Conservation (phyloP, 53 echinoderm and acorn worm genomes). For the Mesocentrotus franciscanus region DNA sequence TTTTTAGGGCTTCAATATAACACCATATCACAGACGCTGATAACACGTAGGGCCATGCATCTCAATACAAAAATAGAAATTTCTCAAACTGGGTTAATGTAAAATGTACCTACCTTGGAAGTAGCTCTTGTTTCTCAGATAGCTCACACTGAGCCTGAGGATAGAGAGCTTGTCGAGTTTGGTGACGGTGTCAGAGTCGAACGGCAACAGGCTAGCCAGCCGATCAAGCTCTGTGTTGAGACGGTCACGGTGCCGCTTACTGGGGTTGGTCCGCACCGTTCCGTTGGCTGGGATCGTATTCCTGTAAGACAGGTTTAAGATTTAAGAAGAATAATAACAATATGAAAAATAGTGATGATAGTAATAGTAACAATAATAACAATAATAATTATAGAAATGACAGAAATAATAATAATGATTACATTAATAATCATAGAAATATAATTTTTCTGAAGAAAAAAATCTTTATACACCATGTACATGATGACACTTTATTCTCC, state of each 20-base stretch:
- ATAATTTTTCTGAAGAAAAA: too few species aligned
- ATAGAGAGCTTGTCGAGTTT: slow-evolving; percentile 98
- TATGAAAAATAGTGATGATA: not conserved
- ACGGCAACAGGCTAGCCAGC: slow-evolving; percentile 88
- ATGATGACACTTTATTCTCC: too few species aligned
- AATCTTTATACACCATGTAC: too few species aligned
- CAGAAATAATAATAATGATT: too few species aligned
- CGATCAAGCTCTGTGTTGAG: slow-evolving; percentile 95
- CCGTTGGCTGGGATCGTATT: slow-evolving; percentile 75
- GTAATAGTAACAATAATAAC: not conserved
- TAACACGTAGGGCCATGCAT: too few species aligned
- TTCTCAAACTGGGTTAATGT: too few species aligned
- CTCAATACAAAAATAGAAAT: too few species aligned
- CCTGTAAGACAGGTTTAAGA: slow-evolving; percentile 63
- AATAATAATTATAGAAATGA: not conserved
- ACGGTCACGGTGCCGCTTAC: slow-evolving; percentile 95
- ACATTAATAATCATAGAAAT: too few species aligned
- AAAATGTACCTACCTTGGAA: slow-evolving; percentile 82
- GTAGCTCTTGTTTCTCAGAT: slow-evolving; percentile 95
- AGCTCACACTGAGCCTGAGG: slow-evolving; percentile 94
- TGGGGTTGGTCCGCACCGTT: slow-evolving; percentile 92
- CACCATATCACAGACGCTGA: too few species aligned
- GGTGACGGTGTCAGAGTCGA: slow-evolving; percentile 89
- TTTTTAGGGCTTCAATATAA: too few species aligned
- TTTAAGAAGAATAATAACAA: not conserved